Percentiles rank a stretch among this genome's conserved stretches.
Conservation (phyloP, 2,888 invertebrate genomes). For the Aspidiotus destructor region DNA sequence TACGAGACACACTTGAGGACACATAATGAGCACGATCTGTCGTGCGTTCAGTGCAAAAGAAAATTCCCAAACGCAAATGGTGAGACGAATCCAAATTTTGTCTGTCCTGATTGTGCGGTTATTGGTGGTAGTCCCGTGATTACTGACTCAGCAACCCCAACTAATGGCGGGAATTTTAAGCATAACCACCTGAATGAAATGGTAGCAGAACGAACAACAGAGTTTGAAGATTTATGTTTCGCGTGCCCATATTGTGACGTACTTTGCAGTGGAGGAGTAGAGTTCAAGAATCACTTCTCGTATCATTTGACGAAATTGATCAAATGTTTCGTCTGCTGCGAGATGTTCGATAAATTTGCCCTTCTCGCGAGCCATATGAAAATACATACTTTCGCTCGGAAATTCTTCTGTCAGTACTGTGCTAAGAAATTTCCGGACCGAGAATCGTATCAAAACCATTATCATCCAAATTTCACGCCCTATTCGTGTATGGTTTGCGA, state of each 20-base stretch:
- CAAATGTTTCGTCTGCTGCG: not conserved
- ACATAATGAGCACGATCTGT: not conserved
- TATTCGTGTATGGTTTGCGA: not conserved
- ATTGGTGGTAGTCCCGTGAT: not conserved
- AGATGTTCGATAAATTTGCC: not conserved
- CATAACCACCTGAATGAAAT: not conserved
- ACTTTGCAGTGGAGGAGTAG: not conserved
- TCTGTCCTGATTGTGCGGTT: not conserved
- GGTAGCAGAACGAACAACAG: not conserved
- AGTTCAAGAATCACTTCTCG: not conserved
- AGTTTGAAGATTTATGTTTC: not conserved
- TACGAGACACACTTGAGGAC: not conserved
- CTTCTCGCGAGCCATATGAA: not conserved
- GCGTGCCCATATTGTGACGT: constrained; percentile 2
- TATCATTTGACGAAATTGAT: not conserved
- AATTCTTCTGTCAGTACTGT: not conserved
- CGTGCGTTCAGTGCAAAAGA: not conserved
- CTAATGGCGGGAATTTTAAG: not conserved
- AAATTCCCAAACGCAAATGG: not conserved
- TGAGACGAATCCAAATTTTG: not conserved
- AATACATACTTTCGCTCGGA: not conserved
- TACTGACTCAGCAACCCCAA: not conserved
- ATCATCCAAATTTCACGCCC: not conserved
- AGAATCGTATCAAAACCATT: not conserved
- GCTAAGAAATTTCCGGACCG: not conserved